Evolutionary conservation across 2,888 invertebrate genomes (phyloP).

Genomic region (Lapara coniferarum): DNA sequence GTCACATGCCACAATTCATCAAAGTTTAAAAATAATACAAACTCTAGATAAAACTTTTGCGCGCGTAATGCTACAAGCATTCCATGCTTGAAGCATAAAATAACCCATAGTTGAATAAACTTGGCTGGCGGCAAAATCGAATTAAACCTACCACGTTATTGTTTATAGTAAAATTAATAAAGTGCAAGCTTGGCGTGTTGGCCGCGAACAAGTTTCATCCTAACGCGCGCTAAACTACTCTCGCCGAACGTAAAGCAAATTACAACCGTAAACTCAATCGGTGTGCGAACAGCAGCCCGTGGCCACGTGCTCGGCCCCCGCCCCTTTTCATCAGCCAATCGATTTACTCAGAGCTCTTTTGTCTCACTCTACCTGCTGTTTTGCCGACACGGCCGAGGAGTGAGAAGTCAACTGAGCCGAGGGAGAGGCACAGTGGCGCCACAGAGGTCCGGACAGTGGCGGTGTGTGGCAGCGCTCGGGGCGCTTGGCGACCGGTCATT

Average conservation of each 20-base stretch:
- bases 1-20: too few species aligned
- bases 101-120: not conserved
- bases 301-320: slow-evolving; percentile 78
- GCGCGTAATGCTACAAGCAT: not conserved
- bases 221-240: slow-evolving; percentile 54
- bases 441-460: slow-evolving; percentile 43
- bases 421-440: slow-evolving; percentile 67
- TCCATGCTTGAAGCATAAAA: not conserved
- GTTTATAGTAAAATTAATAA: slow-evolving; percentile 24
- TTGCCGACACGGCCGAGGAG: slow-evolving; percentile 68
- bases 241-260: slow-evolving; percentile 54
- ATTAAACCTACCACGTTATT: not conserved
- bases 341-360: slow-evolving; percentile 64
- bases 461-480: slow-evolving; percentile 1
- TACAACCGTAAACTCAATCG: slow-evolving; percentile 59
- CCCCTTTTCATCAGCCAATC: slow-evolving; percentile 78
- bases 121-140: not conserved
- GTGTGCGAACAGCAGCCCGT: slow-evolving; percentile 55
- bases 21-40: too few species aligned
- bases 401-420: slow-evolving; percentile 51
- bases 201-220: slow-evolving; percentile 47
- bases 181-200: slow-evolving; percentile 31
- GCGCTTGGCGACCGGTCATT: slow-evolving; percentile 48
- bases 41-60: not conserved
- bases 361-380: slow-evolving; percentile 69